These are phyloP conservation scores for Molanna angustata DNA, from an alignment of 2,888 invertebrate species.

Conservation along the genomic window DNA sequence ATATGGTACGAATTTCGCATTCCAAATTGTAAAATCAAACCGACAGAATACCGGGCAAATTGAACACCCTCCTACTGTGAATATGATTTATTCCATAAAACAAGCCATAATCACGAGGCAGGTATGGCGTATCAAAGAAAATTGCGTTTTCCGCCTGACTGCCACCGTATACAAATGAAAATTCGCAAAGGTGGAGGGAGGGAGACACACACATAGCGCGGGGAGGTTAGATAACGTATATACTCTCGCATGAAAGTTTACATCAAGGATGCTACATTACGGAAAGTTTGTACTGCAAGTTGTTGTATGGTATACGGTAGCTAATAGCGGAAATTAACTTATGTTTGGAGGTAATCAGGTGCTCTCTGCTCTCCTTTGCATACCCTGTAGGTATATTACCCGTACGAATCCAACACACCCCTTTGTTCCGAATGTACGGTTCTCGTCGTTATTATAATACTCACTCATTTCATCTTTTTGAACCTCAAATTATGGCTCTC, in stretches of 20 bases:
- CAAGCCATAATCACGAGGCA: constrained; percentile 32
- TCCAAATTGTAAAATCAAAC: constrained; percentile 23
- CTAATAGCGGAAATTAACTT: constrained; percentile 32
- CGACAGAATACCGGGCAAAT: constrained; percentile 15
- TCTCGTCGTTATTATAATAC: too few relatives aligned
- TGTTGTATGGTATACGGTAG: constrained; percentile 9
- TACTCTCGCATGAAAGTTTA: too few relatives aligned
- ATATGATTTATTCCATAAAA: constrained; percentile 30
- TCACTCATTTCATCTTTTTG: too few relatives aligned
- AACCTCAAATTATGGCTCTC: too few relatives aligned
- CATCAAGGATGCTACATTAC: neutral
- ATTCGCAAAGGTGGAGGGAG: constrained; percentile 11
- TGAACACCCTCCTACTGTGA: constrained; percentile 10
- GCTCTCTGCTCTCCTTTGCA: too few relatives aligned
- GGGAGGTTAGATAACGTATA: too few relatives aligned
- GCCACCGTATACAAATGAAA: constrained; percentile 29
- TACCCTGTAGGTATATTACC: neutral
- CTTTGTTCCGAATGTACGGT: too few relatives aligned
- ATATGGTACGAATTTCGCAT: constrained; percentile 14
- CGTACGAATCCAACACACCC: neutral
- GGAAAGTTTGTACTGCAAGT: constrained; percentile 7
- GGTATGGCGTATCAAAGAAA: constrained; percentile 33
- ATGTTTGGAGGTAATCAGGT: constrained; percentile 22
- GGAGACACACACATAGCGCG: too few relatives aligned
- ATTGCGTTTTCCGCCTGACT: constrained; percentile 31